Evolutionary conservation across 2,797 vertebrate species (phyloP), one percentile per base, ranked within the genome.

Genomic region (Falco rusticolus): DNA sequence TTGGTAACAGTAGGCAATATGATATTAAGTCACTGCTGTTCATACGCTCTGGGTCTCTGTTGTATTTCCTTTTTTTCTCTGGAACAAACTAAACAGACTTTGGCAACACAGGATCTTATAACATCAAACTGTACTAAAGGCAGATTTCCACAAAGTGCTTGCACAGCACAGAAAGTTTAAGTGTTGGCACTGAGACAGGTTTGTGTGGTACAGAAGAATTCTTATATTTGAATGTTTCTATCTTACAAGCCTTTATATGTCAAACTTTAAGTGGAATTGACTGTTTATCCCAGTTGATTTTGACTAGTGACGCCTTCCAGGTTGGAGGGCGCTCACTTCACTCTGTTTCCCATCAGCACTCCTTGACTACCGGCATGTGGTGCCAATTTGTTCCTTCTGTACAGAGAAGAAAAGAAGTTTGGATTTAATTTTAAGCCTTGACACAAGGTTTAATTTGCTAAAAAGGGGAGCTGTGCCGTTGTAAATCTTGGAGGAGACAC

Each of bases 391-490:
- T 98, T 98, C 96, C 96, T 97, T 97, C 96, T 97, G 92, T 88
- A 96, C 96, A 94, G 92, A 96, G 95, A 97, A 97, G 75, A 97
- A 93, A 97, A 89, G 95, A 92, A 94, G 92, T 97, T 98, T 98
- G 97, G 95, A 97, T 97, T 98, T 98, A 96, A 98, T 98, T 97
- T 98, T 97, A 97, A 98, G 97, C 94, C 96, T 98, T 98, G 97
- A 98, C 97, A 97, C 97, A 74, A 98, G 97, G 97, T 98, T 98
- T 98, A 98, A 98, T 98, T 98, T 98, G 97, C 97, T 98, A 97
- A 98, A 98, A 97, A 96, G 96, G 96, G 95, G 96, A 98, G 94
- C 93, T 93, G 87, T 97, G 91, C 94, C 94, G 97, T 97, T 95
- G 94, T 98, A 98, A 98, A 98, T 98, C 98, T 98, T 98, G 85